A percentile compares a stretch with the other conserved stretches of the same genome.
phyloP scores from a whole-genome alignment of 2,113 vertebrate genomes.

The Mus pahari region DNA sequence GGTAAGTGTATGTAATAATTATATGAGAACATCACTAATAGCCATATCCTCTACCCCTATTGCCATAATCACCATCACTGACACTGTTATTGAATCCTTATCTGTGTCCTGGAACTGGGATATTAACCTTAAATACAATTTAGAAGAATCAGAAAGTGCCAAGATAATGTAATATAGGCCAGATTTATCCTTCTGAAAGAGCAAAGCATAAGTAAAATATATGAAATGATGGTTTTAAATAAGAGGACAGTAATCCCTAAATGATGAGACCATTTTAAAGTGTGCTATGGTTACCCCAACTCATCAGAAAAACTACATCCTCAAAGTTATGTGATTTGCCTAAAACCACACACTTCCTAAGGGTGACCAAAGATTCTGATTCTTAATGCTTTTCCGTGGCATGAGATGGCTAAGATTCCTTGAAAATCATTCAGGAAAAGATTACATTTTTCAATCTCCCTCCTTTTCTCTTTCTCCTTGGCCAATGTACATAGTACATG shows the following conservation, averaged over 20 bases:
- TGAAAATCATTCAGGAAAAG: background rate
- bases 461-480: background rate
- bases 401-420: background rate
- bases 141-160: background rate
- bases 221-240: background rate
- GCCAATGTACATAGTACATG: background rate
- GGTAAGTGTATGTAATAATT: too few species aligned
- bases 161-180: background rate
- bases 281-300: background rate
- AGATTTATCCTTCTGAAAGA: background rate
- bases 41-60: background rate
- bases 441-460: background rate
- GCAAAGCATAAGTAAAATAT: background rate
- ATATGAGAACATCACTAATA: background rate
- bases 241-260: background rate
- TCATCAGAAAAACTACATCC: background rate
- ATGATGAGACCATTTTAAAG: background rate
- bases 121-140: background rate
- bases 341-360: background rate
- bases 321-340: background rate
- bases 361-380: background rate
- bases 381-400: conserved; percentile 16
- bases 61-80: background rate
- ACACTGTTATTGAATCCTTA: background rate
- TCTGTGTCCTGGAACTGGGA: background rate